These are phyloP conservation scores for Acromyrmex heyeri DNA, from an alignment of 1,140 invertebrate species.

Conservation along the genomic window DNA sequence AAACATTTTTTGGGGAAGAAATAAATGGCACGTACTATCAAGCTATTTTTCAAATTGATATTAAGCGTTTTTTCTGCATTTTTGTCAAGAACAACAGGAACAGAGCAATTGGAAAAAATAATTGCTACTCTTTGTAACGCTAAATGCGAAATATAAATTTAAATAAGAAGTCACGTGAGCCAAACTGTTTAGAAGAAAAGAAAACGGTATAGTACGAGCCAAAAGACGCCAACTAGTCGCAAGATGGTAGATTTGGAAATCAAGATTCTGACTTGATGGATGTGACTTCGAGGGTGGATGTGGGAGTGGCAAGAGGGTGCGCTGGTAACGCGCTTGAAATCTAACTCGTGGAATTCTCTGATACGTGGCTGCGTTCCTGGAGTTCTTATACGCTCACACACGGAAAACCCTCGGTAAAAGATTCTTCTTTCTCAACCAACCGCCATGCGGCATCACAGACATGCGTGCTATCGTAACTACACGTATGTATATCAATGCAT, in stretches of 20 bases:
- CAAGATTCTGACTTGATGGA: slow-evolving; percentile 72
- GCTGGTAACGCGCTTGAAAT: slow-evolving; percentile 63
- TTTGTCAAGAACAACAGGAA: not conserved
- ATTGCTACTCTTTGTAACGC: not conserved
- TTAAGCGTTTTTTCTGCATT: not conserved
- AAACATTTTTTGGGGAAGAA: not conserved
- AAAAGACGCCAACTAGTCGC: slow-evolving; percentile 47
- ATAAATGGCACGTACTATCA: not conserved
- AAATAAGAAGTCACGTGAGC: slow-evolving; percentile 43
- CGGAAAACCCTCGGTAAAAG: slow-evolving; percentile 58
- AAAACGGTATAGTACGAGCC: slow-evolving; percentile 21
- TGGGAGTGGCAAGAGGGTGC: slow-evolving; percentile 75
- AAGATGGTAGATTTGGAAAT: slow-evolving; percentile 72
- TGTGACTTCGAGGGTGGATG: slow-evolving; percentile 64
- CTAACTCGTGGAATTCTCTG: slow-evolving; percentile 61
- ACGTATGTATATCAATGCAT: not conserved
- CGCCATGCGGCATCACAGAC: slow-evolving; percentile 48
- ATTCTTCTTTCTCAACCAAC: slow-evolving; percentile 68
- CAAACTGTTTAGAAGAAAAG: slow-evolving; percentile 29
- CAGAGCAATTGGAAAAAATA: not conserved
- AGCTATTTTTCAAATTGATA: not conserved
- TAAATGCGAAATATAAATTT: slow-evolving; percentile 39
- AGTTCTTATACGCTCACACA: slow-evolving; percentile 67
- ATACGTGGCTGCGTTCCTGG: slow-evolving; percentile 49
- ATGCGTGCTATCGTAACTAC: slow-evolving; percentile 61